Evolutionary conservation across 2,797 vertebrate species (phyloP), one percentile per base, ranked within the genome.

Genomic region (Catharus ustulatus): DNA sequence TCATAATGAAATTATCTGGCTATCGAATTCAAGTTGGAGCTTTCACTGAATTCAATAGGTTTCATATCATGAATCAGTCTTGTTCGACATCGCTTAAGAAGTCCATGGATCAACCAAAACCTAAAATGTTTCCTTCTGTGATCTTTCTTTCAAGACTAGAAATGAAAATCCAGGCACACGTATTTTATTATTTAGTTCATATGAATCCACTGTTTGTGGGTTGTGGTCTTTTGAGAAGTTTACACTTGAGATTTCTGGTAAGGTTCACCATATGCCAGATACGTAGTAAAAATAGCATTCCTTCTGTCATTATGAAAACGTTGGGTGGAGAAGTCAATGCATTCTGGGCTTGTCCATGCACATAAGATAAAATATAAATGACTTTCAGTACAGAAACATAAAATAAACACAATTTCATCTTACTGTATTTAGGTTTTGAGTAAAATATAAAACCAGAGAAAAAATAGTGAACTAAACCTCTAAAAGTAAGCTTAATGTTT

Each of bases 71-170:
- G 23, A 40, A 40, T 63, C 24, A 73, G 19, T 32, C 26, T 77
- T 67, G 8, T 51, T 66, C 45, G 71, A 27, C 11, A 27, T 30
- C 30, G 80, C 5, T 62, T 73, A 69, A 54, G 32, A 19, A 73
- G 13, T 48, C 19, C 71, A 29, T 14, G 7, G 18, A 20, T 1
- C 3, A 82, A 42, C 1, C 1, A 27, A 66, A 64, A 7, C 2
- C 0, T 20, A 26, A 84, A 74, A 34, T 61, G 27, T 52, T 80
- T 64, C 67, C 5, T 51, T 15, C 19, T 38, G 1, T 75, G 20
- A n/a, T 24, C 27, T 68, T 66, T 32, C 11, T n/a, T 58, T 36
- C 26, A 68, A 10, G 10, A 5, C 2, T 42, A 24, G 13, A 42
- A 12, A 14, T 22, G 6, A 82, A 82, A 89, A 64, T 38, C 5